Evolutionary conservation across 2,113 vertebrate genomes (phyloP).

Genomic region (Apus apus): DNA sequence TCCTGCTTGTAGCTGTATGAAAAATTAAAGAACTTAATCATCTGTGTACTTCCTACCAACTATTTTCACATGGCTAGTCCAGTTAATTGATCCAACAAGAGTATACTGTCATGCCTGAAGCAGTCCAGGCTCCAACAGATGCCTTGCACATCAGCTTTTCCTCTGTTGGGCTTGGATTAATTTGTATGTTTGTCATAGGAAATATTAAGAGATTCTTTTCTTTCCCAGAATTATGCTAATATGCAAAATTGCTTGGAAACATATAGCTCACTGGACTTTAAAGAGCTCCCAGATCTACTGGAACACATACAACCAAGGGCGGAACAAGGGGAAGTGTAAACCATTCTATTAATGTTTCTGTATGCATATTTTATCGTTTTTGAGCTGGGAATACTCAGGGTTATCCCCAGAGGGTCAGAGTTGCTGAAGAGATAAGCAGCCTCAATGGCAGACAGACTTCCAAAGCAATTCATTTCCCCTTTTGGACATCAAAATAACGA

Average conservation of each 20-base stretch:
- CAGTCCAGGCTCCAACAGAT: neutral
- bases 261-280: neutral
- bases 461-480: neutral
- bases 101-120: conserved; percentile 27
- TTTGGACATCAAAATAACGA: neutral
- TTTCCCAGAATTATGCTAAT: neutral
- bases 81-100: conserved; percentile 50
- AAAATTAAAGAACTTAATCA: conserved; percentile 44
- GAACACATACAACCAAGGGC: neutral
- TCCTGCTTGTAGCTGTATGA: conserved; percentile 15
- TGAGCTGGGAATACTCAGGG: neutral
- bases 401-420: neutral
- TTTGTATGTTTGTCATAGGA: neutral
- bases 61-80: conserved; percentile 46
- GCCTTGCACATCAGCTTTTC: neutral
- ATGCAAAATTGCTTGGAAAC: neutral
- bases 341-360: neutral
- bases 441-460: neutral
- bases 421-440: neutral
- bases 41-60: conserved; percentile 7
- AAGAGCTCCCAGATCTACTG: neutral
- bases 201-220: neutral
- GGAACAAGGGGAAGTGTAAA: neutral
- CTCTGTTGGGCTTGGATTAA: neutral
- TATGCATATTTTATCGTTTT: neutral